Conservation (phyloP, 2,113 vertebrate genomes). For the Butorides virescens region DNA sequence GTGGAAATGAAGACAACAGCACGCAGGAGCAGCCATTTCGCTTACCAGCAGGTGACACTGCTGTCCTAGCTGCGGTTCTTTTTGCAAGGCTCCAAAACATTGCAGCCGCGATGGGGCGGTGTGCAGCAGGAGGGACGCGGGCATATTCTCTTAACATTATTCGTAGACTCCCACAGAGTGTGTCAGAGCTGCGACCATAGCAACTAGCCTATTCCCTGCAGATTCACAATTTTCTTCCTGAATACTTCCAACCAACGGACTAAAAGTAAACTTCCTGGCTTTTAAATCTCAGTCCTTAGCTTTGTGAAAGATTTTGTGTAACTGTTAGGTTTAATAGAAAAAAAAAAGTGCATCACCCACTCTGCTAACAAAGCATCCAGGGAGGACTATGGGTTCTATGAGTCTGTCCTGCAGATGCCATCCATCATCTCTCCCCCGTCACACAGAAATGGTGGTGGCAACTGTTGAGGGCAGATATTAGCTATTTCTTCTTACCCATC, state of each 20-base stretch:
- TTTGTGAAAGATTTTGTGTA: neutral
- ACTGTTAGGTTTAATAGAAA: neutral
- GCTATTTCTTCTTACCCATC: neutral
- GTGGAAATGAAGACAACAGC: neutral
- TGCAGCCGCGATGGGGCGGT: rapidly evolving
- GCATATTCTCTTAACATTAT: rapidly evolving
- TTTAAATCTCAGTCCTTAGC: neutral
- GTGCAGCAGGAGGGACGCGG: no score
- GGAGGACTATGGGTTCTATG: neutral
- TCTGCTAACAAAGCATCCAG: neutral
- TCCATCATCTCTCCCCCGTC: neutral
- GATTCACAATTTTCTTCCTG: rapidly evolving
- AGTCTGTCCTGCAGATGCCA: neutral
- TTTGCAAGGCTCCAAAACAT: neutral
- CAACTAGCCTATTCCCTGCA: neutral
- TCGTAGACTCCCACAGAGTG: neutral
- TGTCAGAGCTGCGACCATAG: neutral
- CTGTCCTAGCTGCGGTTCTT: neutral
- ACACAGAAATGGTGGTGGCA: neutral
- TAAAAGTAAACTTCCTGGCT: neutral
- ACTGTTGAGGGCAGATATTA: neutral
- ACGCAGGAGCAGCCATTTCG: neutral
- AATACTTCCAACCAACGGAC: rapidly evolving
- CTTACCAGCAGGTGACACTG: slow-evolving; percentile 2
- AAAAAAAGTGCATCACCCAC: neutral